Base-by-base conservation (phyloP, 1,140 invertebrate genomes). In the Drosophila tani region DNA sequence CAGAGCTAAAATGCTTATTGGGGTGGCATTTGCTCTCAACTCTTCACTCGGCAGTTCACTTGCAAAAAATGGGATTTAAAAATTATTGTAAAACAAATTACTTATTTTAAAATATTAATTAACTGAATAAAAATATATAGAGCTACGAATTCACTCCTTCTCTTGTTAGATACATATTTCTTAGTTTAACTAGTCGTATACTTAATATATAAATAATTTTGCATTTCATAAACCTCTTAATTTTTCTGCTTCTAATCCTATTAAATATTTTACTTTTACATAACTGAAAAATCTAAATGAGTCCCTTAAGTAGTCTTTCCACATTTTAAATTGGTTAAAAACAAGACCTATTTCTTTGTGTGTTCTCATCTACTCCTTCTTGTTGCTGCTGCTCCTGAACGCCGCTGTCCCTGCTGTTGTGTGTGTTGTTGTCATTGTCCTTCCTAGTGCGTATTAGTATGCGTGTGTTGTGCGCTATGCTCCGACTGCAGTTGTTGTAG, bases 1-100 rank as follows among this genome's bases (percentile, higher is more conserved):
- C 84, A 83, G 84, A 88, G 80, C 80, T 65, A 75, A 80, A 86
- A 76, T 87, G 80, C 76, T 79, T 74, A 88, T 88, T 87, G 84
- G 84, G 84, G 84, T 87, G 84, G 84, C 84, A 84, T 87, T 87
- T 88, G 51, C 58, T 60, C 41, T 62, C 43, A 55, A 45, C 60
- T 70, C 29, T 69, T 27, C 64, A 43, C 14, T 46, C 29, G 35
- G 24, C 38, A 38, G 6, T 6, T 53, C 62, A 55, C 51, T 69
- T 14, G 21, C 7, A 45, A 70, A 35, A 67, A 70, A 47, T 55
- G 3, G 7, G 12, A 14, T 7, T 27, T 67, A n/a, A 14, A 45
- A n/a, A n/a, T n/a, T n/a, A n/a, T n/a, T n/a, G n/a, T n/a, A n/a
- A n/a, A 53, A 17, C 12, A 6, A 17, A 62, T 51, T n/a, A 45